Percentiles rank a stretch among this genome's conserved stretches.
Evolutionary conservation across 2,113 vertebrate species (phyloP).

Genomic region (Campylomormyrus tamandua): DNA sequence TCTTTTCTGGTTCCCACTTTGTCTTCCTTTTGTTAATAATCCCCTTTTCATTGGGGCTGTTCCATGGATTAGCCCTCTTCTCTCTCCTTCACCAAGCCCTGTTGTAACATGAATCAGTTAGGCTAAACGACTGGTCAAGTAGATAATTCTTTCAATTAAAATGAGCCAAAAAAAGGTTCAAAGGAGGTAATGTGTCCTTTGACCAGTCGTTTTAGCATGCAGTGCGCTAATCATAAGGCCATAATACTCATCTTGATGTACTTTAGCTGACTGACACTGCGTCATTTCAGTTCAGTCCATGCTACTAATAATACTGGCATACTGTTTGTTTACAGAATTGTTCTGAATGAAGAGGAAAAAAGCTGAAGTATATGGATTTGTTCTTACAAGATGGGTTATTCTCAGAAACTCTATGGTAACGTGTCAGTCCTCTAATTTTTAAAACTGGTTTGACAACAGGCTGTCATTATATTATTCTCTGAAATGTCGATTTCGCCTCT

Average conservation of each 20-base stretch:
- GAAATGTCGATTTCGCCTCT: background rate
- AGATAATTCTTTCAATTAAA: background rate
- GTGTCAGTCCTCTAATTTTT: background rate
- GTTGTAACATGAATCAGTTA: background rate
- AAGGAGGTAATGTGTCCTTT: background rate
- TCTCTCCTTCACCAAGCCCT: too few species aligned
- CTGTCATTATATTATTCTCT: background rate
- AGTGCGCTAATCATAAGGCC: too few species aligned
- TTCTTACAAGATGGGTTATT: background rate
- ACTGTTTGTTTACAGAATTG: background rate
- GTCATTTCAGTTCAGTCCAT: background rate
- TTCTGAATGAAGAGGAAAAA: background rate
- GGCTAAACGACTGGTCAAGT: background rate
- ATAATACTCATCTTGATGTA: background rate
- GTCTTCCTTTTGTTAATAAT: too few species aligned
- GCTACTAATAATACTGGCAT: background rate
- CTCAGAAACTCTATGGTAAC: background rate
- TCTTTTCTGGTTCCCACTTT: too few species aligned
- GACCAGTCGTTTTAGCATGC: too few species aligned
- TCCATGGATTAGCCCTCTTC: too few species aligned
- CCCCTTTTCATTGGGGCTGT: too few species aligned
- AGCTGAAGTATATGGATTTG: background rate
- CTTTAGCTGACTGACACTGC: background rate
- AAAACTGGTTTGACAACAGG: background rate
- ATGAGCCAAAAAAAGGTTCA: background rate